Conservation (phyloP, 1,140 invertebrate genomes). For the Zaprionus tsacasi region DNA sequence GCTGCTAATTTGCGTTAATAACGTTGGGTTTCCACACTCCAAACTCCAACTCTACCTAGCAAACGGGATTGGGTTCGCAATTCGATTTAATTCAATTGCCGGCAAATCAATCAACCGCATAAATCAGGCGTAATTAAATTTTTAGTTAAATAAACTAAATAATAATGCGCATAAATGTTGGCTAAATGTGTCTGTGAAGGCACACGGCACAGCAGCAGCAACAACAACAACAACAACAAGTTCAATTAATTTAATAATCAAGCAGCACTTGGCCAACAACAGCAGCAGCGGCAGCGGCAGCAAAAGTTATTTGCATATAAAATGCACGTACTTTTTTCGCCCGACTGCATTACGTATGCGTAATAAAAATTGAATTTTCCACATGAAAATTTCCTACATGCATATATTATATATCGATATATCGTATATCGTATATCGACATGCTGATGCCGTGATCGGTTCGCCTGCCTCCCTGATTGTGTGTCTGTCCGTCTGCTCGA, state of each 20-base stretch:
- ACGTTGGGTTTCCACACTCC: slow-evolving; percentile 19
- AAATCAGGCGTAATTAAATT: slow-evolving; percentile 69
- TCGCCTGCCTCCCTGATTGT: background rate
- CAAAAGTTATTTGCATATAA: slow-evolving; percentile 52
- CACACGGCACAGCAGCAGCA: background rate
- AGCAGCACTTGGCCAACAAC: slow-evolving; percentile 51
- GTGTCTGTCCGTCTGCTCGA: slow-evolving; percentile 19
- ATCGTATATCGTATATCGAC: slow-evolving; percentile 21
- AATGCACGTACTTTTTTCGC: slow-evolving; percentile 40
- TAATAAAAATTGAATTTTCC: slow-evolving; percentile 75
- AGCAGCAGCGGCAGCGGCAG: background rate
- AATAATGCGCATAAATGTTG: slow-evolving; percentile 47
- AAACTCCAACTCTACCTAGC: slow-evolving; percentile 3
- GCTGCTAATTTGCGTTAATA: slow-evolving; percentile 54
- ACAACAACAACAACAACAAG: background rate
- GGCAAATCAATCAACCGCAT: slow-evolving; percentile 54
- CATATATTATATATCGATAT: slow-evolving; percentile 18
- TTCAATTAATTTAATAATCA: slow-evolving; percentile 74
- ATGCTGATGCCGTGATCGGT: slow-evolving; percentile 35
- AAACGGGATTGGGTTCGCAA: background rate
- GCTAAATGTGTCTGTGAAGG: slow-evolving; percentile 26
- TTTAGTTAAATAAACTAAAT: slow-evolving; percentile 65
- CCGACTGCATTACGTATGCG: slow-evolving; percentile 68
- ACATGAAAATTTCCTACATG: slow-evolving; percentile 22
- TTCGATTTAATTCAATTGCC: slow-evolving; percentile 42